Evolutionary conservation across 1,140 invertebrate genomes (phyloP).

Genomic region (Drosophila novamexicana): DNA sequence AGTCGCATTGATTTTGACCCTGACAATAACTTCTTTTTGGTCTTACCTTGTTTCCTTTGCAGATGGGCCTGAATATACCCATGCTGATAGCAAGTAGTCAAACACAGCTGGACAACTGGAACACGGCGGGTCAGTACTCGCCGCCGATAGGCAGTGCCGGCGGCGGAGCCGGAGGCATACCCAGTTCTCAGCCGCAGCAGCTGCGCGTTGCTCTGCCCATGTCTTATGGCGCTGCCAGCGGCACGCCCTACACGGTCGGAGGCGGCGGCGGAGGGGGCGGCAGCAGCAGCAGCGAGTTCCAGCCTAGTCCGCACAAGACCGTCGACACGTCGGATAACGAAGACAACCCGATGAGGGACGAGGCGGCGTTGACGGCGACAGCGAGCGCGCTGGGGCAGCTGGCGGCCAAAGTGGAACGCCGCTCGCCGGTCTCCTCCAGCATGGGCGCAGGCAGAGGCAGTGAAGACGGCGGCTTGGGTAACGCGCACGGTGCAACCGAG

Average conservation of each 20-base stretch:
- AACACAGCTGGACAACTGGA: slow-evolving; percentile 72
- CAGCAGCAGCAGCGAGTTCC: slow-evolving; percentile 77
- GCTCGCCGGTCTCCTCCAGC: slow-evolving; percentile 46
- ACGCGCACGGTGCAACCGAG: slow-evolving; percentile 24
- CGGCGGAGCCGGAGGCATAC: slow-evolving; percentile 25
- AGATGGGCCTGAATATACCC: slow-evolving; percentile 82
- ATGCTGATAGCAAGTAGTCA: slow-evolving; percentile 78
- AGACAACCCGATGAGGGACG: slow-evolving; percentile 72
- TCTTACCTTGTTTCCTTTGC: slow-evolving; percentile 28
- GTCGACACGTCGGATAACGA: slow-evolving; percentile 81
- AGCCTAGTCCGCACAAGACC: slow-evolving; percentile 73
- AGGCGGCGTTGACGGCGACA: slow-evolving; percentile 53
- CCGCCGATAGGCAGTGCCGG: slow-evolving; percentile 67
- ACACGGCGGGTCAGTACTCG: slow-evolving; percentile 74
- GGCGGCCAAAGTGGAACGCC: slow-evolving; percentile 67
- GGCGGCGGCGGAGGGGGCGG: slow-evolving; percentile 63
- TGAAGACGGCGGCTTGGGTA: slow-evolving; percentile 38
- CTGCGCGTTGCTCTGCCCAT: slow-evolving; percentile 59
- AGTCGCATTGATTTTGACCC: too few species aligned
- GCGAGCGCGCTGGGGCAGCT: slow-evolving; percentile 60
- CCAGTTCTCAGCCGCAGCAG: slow-evolving; percentile 18
- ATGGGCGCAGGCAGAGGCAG: slow-evolving; percentile 28
- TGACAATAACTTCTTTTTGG: slow-evolving; percentile 12
- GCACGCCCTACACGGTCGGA: slow-evolving; percentile 21
- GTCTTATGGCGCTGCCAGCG: slow-evolving; percentile 35